A percentile compares a stretch with the other conserved stretches of the same genome.
Evolutionary conservation across 2,797 vertebrate genomes (phyloP).

Genomic region (Mastacembelus armatus): DNA sequence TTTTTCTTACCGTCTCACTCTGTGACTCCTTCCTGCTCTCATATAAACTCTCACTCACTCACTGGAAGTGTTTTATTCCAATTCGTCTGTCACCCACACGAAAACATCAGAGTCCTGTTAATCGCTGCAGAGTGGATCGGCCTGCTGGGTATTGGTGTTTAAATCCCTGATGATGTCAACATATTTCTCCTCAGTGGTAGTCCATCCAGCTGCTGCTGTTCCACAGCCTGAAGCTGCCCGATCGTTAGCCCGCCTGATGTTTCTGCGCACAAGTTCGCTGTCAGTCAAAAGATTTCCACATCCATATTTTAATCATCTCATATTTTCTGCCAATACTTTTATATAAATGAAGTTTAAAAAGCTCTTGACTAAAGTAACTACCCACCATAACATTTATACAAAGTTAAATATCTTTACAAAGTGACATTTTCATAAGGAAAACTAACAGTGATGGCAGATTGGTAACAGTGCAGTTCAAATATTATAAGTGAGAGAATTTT

Average conservation of each 20-base stretch:
- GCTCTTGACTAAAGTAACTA: too few species aligned
- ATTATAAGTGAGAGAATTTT: too few species aligned
- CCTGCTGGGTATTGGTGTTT: background rate
- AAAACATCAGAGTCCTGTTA: conserved; percentile 1
- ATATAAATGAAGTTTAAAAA: too few species aligned
- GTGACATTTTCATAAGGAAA: too few species aligned
- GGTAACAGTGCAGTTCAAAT: too few species aligned
- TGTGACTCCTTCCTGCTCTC: background rate
- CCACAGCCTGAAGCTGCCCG: conserved; percentile 12
- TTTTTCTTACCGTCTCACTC: background rate
- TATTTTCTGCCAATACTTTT: too few species aligned
- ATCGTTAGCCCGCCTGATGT: conserved; percentile 8
- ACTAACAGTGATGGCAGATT: too few species aligned
- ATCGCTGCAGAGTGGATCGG: conserved; percentile 9
- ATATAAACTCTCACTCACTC: background rate
- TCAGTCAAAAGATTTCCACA: background rate
- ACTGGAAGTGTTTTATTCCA: background rate
- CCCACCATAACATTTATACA: too few species aligned
- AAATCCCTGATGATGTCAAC: background rate
- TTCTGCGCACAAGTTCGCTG: background rate
- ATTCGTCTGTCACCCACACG: background rate
- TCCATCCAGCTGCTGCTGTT: background rate
- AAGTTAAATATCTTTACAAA: too few species aligned
- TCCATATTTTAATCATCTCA: background rate
- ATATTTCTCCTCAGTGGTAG: background rate